Base-by-base conservation (phyloP, 2,888 invertebrate species). In the Meganola albula region DNA sequence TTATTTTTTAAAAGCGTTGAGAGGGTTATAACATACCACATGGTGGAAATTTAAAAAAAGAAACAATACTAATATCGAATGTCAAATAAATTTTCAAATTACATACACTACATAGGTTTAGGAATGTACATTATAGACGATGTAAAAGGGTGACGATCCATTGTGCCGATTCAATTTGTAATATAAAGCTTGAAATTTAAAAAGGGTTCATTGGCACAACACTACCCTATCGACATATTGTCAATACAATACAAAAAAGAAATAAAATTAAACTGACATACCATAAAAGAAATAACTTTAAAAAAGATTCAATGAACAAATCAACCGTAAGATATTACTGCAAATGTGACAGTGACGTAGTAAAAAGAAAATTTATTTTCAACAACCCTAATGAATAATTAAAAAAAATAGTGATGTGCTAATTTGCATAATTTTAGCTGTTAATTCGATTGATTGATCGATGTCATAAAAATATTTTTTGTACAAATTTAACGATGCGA, bases 251-350 rank as follows among this genome's bases (percentile, higher is more conserved):
- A 40, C 55, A 83, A 76, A 82, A 83, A 73, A 57, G 76, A 58
- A 67, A 69, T 67, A 75, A 83, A 77, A 76, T 78, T 82, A 83
- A 84, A 82, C 80, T 79, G 84, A 83, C 83, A 70, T 79, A 75
- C 75, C 78, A 82, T 84, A 83, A 82, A 80, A 78, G 75, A 78
- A 64, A 80, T 84, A 74, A 70, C 79, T 74, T 75, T 70, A 68
- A 71, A 73, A 74, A 75, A 75, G n/a, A n/a, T n/a, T 75, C 69
- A 66, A 59, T 62, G 56, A 67, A 60, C 62, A 59, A 74, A 58
- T 73, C 77, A 65, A 36, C 79, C 53, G 73, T 73, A 82, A 84
- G 79, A 78, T 75, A 76, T 76, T 61, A 58, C 61, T 52, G 54
- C 69, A 58, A 73, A 74, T 67, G 65, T 49, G 62, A 7, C 16